Base-by-base conservation (phyloP, 2,888 invertebrate genomes). In the Drosophila basisetae region DNA sequence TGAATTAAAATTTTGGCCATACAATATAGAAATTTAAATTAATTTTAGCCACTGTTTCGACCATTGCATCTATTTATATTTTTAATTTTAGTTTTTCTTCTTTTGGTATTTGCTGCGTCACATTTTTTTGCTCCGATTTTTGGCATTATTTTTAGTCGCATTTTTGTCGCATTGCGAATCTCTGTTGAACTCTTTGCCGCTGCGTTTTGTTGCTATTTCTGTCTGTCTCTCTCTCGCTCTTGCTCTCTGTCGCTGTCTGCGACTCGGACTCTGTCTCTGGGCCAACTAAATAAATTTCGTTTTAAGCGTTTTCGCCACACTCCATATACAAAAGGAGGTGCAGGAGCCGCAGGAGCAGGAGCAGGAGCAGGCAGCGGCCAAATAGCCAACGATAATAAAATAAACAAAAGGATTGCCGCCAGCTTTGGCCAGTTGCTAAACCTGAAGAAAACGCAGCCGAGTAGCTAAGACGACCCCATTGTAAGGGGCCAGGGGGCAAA, bases 231-330 rank as follows among this genome's bases (percentile, higher is more conserved):
- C 50, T 58, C 54, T 59, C 49, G 31, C 47, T 28, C 7, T 33
- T 16, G 1, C 25, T 25, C 37, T 37, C n/a, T 6, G 37, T 28
- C 30, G 16, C 7, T 18, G 30, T 7, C 16, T 50, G 35, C n/a
- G 63, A 28, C 64, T 39, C 39, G 13, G 54, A 49, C n/a, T 67
- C 49, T 61, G 61, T 61, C 71, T 63, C 65, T 68, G 68, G 78
- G 89, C 84, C 83, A 88, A 92, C 91, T 92, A 91, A 91, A 91
- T 91, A 91, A 92, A 91, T 91, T 89, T 84, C 56, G 65, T 77
- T 87, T 89, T 91, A 83, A 91, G 91, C 89, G 91, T 84, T 91
- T 89, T 82, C 73, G 86, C 89, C 84, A 91, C 92, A 92, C 92
- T 90, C 91, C 90, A 88, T 88, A 92, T 90, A 91, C 84, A 90